A percentile compares a stretch with the other conserved stretches of the same genome.
These are phyloP conservation scores for Rhabdophis nuchalis DNA, from an alignment of 2,797 vertebrate genomes.

Conservation along the genomic window DNA sequence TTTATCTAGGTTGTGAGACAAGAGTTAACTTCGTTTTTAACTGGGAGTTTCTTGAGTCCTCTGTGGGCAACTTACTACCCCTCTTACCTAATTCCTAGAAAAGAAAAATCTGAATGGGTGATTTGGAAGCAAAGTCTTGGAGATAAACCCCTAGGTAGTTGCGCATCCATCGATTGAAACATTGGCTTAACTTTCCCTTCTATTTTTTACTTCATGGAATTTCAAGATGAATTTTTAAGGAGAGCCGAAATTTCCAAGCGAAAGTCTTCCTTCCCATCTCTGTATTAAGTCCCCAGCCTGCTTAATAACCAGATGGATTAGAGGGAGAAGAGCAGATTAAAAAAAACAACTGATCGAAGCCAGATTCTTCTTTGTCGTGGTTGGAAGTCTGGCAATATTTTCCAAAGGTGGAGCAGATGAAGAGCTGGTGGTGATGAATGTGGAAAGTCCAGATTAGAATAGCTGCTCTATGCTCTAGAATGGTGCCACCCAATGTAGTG, in stretches of 20 bases:
- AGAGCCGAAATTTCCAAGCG: not conserved
- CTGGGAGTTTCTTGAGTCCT: not conserved
- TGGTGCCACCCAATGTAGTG: conserved; percentile 73
- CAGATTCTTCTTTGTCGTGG: not conserved
- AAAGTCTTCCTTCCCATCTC: conserved; percentile 34
- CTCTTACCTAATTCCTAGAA: not conserved
- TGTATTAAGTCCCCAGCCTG: conserved; percentile 24
- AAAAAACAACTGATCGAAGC: not conserved
- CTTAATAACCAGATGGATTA: conserved; percentile 34
- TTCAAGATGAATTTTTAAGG: not conserved
- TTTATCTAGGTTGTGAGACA: not conserved
- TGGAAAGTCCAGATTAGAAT: conserved; percentile 58
- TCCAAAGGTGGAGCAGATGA: conserved; percentile 40
- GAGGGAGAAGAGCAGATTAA: not conserved
- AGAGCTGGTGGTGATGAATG: conserved; percentile 37
- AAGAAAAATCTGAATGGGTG: not conserved
- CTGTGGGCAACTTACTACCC: fast-evolving
- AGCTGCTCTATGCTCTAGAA: conserved; percentile 64
- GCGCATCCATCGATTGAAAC: not conserved
- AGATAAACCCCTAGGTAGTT: not conserved
- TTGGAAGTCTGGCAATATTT: conserved; percentile 29
- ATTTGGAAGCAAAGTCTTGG: not conserved
- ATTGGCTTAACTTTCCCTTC: not conserved
- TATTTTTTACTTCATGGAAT: not conserved
- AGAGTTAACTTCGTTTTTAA: not conserved